Base-by-base conservation (phyloP, 2,888 invertebrate species). In the Drosophila anomelani region DNA sequence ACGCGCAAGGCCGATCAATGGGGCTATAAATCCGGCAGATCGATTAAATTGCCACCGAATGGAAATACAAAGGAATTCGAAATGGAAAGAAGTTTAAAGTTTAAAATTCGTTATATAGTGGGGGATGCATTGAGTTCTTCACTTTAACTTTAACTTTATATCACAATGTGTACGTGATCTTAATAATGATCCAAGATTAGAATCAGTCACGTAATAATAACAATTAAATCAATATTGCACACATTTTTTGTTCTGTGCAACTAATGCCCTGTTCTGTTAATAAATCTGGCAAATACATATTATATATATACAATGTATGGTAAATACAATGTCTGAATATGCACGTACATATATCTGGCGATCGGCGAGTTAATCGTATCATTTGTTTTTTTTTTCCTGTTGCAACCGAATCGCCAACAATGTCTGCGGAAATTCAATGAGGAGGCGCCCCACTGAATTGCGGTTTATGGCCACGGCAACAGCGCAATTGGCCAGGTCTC, bases 11-110 rank as follows among this genome's bases (percentile, higher is more conserved):
- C 43, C 64, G 46, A 64, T 64, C 49, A 51, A 29, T 67, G 68
- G 38, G 53, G 46, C 67, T 39, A 67, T 68, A 68, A 67, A 67
- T 67, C 66, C 36, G 43, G 15, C 29, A 51, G 67, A 66, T 66
- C 67, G 51, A 66, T 64, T 39, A 36, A 38, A 51, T 38, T 51
- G 64, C 64, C 49, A 26, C 26, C 26, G 26, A 36, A 34, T 15
- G 15, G 20, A 32, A 49, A 13, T 49, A 20, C 4, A 32, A 4
- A 17, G 13, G 8, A 20, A 17, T 49, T 32, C 8, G 26, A 26
- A 46, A 26, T 26, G 9, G 9, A 9, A 15, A 26, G 26, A 26
- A n/a, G n/a, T n/a, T n/a, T n/a, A n/a, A n/a, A n/a, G n/a, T n/a
- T n/a, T n/a, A n/a, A n/a, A n/a, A n/a, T 44, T 44, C 10, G 23